Conservation (phyloP, 2,888 invertebrate genomes). For the Nemoura dubitans region DNA sequence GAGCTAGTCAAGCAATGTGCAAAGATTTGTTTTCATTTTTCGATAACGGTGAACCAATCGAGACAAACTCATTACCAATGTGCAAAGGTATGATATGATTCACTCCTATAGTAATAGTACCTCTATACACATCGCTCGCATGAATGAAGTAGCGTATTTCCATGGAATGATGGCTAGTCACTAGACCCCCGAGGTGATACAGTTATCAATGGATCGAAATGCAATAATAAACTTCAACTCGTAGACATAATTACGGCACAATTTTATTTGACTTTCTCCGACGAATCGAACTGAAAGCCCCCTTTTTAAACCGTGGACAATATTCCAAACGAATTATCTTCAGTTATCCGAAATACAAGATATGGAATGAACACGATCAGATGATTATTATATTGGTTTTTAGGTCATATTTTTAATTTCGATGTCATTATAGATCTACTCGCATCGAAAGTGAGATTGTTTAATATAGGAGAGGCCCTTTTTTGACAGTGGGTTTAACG, state of each 20-base stretch:
- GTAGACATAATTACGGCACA: background rate
- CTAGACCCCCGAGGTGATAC: background rate
- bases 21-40: background rate
- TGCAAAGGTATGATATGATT: background rate
- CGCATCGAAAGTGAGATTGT: background rate
- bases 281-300: background rate
- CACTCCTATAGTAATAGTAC: background rate
- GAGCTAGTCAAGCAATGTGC: background rate
- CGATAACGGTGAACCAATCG: background rate
- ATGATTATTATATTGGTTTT: slow-evolving; percentile 12
- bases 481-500: background rate
- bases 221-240: background rate
- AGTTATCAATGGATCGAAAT: slow-evolving; percentile 23
- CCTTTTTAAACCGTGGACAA: background rate
- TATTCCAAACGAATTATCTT: background rate
- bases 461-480: background rate
- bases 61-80: background rate
- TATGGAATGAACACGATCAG: background rate
- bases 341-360: background rate
- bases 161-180: slow-evolving; percentile 7
- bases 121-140: too few relatives aligned
- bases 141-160: slow-evolving; percentile 17
- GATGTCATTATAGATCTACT: background rate
- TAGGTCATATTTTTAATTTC: slow-evolving; percentile 7
- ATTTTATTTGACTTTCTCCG: slow-evolving; percentile 18